Conservation (phyloP, 1,140 invertebrate species). For the Hormaphis cornu region DNA sequence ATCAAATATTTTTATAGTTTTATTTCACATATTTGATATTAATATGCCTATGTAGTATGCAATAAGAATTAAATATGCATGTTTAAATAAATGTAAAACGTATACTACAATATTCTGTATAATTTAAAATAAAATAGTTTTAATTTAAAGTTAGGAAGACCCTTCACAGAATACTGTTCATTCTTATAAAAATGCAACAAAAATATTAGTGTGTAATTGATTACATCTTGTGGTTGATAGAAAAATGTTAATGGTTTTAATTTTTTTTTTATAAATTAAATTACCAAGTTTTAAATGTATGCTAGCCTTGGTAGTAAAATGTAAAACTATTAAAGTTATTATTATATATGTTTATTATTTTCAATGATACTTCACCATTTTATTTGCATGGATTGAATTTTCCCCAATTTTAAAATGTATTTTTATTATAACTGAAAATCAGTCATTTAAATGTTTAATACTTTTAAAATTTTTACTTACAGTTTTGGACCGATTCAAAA, state of each 20-base stretch:
- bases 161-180: neutral
- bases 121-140: neutral
- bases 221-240: neutral
- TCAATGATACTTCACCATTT: conserved; percentile 3
- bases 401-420: neutral
- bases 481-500: conserved; percentile 59
- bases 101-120: too few relatives aligned
- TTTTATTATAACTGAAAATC: neutral
- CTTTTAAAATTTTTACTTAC: conserved; percentile 36
- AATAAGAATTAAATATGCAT: too few relatives aligned
- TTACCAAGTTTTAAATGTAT: too few relatives aligned
- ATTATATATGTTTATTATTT: neutral
- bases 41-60: too few relatives aligned
- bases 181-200: neutral
- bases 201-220: neutral
- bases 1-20: too few relatives aligned
- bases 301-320: too few relatives aligned
- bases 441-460: neutral
- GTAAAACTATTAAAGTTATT: neutral
- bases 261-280: too few relatives aligned
- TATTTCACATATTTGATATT: too few relatives aligned
- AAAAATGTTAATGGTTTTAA: too few relatives aligned
- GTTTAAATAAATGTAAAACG: too few relatives aligned
- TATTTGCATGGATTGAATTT: conserved; percentile 22
- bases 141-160: neutral